Evolutionary conservation across 2,113 vertebrate species (phyloP).

Genomic region (Myrmophylax atrothorax): DNA sequence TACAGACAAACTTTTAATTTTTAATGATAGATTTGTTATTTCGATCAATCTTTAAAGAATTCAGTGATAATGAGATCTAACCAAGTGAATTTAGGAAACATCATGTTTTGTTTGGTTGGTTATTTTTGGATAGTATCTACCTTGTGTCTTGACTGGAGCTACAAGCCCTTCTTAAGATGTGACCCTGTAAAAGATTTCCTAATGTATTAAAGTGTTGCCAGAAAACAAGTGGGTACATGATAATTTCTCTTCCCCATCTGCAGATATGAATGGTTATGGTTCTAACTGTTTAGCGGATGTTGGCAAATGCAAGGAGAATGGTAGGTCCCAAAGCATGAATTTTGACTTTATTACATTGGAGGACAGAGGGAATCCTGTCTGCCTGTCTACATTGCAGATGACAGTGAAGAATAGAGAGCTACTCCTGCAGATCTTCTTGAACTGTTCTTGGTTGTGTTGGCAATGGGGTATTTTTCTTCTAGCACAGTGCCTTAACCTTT

Average conservation of each 20-base stretch:
- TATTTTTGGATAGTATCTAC: neutral
- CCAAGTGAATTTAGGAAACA: neutral
- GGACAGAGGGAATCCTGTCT: neutral
- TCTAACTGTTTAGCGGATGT: neutral
- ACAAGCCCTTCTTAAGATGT: neutral
- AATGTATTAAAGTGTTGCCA: accelerated
- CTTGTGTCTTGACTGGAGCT: neutral
- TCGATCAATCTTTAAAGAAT: neutral
- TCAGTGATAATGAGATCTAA: neutral
- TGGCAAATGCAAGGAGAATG: neutral
- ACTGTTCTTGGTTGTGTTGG: neutral
- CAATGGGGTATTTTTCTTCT: neutral
- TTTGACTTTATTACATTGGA: neutral
- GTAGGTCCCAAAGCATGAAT: neutral
- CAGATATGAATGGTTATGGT: neutral
- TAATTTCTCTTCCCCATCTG: neutral
- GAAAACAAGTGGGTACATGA: neutral
- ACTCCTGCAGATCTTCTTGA: neutral
- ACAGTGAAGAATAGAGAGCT: neutral
- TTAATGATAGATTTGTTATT: neutral
- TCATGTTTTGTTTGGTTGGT: neutral
- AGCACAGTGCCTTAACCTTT: neutral
- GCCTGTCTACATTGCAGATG: neutral
- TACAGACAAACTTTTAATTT: neutral
- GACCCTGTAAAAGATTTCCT: neutral